Percentiles rank a stretch among this genome's conserved stretches.
phyloP scores from a whole-genome alignment of 2,797 vertebrate species.

The Acanthis flammea region DNA sequence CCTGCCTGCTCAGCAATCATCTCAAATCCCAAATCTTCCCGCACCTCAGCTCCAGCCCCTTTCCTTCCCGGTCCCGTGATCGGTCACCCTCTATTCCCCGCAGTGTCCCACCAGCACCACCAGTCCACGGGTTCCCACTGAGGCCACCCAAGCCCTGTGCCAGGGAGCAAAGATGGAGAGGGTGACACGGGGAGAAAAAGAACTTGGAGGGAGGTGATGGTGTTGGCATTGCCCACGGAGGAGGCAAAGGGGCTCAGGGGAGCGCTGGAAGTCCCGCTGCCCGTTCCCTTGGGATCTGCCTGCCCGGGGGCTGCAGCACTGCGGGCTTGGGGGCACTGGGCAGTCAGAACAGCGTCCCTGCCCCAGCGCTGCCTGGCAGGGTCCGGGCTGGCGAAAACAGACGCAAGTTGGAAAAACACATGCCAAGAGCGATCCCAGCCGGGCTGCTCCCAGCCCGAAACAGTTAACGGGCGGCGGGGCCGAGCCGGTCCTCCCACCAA shows the following conservation, averaged over 20 bases:
- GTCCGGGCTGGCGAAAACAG: accelerated
- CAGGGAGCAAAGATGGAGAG: neutral
- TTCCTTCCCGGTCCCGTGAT: neutral
- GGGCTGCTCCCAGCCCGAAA: neutral
- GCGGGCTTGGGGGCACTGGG: accelerated
- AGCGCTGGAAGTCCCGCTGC: accelerated
- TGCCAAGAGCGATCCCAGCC: neutral
- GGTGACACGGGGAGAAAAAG: neutral
- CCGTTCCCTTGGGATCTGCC: accelerated
- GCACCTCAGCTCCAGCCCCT: neutral
- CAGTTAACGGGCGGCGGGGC: conserved; percentile 23
- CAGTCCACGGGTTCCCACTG: accelerated
- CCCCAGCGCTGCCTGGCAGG: neutral
- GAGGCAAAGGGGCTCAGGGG: neutral
- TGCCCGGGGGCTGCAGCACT: accelerated
- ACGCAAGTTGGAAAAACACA: accelerated
- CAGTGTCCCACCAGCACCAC: neutral
- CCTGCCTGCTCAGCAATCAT: neutral
- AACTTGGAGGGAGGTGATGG: neutral
- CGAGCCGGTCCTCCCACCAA: conserved; percentile 21
- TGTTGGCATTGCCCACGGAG: neutral
- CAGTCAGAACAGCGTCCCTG: neutral
- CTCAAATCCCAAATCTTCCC: neutral
- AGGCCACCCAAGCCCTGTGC: neutral
- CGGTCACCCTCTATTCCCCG: accelerated